phyloP scores from a whole-genome alignment of 2,113 vertebrate species.

The Athene cunicularia region DNA sequence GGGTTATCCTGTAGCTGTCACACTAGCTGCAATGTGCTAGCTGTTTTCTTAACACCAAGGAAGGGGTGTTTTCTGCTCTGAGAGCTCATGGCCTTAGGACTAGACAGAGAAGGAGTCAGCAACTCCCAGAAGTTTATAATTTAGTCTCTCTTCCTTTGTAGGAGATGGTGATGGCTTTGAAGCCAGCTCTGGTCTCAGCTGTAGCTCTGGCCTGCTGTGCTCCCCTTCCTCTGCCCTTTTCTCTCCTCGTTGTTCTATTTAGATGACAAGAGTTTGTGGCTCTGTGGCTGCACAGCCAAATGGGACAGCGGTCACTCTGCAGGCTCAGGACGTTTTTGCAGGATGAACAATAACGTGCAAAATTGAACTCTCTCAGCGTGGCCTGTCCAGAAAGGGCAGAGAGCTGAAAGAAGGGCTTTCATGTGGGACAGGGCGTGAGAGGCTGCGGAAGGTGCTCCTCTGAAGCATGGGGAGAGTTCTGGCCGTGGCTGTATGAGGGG shows the following conservation, averaged over 20 bases:
- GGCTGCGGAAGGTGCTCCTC: not conserved
- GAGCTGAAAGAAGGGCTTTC: not conserved
- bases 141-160: not conserved
- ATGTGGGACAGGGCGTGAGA: not conserved
- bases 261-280: not conserved
- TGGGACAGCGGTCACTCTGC: not conserved
- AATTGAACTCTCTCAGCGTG: not conserved
- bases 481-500: accelerated
- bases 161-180: not conserved
- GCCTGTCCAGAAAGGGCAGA: not conserved
- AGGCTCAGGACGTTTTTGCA: not conserved
- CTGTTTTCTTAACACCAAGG: not conserved
- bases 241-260: not conserved
- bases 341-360: not conserved
- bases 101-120: not conserved
- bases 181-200: not conserved
- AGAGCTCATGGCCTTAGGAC: not conserved
- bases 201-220: not conserved
- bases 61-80: not conserved
- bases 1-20: not conserved
- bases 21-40: not conserved
- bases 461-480: not conserved
- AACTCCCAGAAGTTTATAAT: not conserved
- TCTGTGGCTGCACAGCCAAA: not conserved
- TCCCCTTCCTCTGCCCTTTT: not conserved